Evolutionary conservation across 2,113 vertebrate species (phyloP).

Genomic region (Vulpes lagopus): DNA sequence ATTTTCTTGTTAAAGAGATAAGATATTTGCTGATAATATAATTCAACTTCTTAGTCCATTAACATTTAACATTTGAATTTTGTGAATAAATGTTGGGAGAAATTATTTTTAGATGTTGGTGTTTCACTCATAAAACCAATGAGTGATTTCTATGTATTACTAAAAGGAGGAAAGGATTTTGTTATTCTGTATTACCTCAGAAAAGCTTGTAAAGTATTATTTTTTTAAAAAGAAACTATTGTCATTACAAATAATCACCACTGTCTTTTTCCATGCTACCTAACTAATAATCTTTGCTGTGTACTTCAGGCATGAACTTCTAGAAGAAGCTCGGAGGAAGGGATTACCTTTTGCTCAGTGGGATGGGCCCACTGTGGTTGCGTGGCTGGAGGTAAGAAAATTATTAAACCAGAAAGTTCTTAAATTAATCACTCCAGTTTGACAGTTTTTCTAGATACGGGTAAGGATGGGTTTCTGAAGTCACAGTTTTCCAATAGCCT

Average conservation of each 20-base stretch:
- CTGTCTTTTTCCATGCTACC: not conserved
- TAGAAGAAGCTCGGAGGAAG: slow-evolving; percentile 98
- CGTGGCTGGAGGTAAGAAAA: slow-evolving; percentile 96
- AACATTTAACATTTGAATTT: slow-evolving; percentile 24
- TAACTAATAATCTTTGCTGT: slow-evolving; percentile 75
- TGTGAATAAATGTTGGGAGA: not conserved
- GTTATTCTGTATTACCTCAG: not conserved
- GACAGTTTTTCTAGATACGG: not conserved
- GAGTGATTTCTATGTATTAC: not conserved
- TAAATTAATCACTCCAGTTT: not conserved
- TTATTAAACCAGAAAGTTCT: not conserved
- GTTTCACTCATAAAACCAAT: slow-evolving; percentile 37
- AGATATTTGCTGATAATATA: not conserved
- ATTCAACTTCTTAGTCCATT: slow-evolving; percentile 29
- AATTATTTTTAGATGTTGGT: not conserved
- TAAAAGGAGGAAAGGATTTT: slow-evolving; percentile 46
- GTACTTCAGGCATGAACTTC: slow-evolving; percentile 94
- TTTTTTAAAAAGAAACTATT: slow-evolving; percentile 42
- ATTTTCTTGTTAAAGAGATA: not conserved
- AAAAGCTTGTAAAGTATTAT: not conserved
- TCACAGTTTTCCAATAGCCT: not conserved
- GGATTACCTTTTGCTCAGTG: slow-evolving; percentile 99
- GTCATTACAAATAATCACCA: not conserved
- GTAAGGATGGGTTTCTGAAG: not conserved
- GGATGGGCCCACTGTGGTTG: slow-evolving; percentile 98